Percentiles rank a stretch among this genome's conserved stretches.
Conservation (phyloP, 2,113 vertebrate genomes). For the Antennarius striatus region DNA sequence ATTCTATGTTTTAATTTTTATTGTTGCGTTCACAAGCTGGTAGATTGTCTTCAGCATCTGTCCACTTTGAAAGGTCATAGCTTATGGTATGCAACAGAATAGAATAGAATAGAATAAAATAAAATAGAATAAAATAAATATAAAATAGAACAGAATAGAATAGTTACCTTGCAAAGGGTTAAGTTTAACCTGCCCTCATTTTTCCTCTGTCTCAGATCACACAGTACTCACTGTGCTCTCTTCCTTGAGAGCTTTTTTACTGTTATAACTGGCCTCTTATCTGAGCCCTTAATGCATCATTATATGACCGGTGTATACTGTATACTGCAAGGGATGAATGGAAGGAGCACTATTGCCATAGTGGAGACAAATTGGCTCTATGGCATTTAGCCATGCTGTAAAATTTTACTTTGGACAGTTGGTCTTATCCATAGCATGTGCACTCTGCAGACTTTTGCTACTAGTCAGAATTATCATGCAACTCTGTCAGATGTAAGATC, state of each 20-base stretch:
- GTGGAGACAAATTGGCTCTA: conserved; percentile 18
- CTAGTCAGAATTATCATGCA: neutral
- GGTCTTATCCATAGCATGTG: neutral
- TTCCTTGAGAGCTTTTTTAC: conserved; percentile 30
- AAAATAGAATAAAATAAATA: neutral
- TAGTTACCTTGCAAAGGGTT: neutral
- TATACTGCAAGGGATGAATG: conserved; percentile 13
- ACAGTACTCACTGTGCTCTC: conserved; percentile 12
- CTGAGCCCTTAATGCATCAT: conserved; percentile 32
- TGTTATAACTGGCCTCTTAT: conserved; percentile 20
- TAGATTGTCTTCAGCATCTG: too few species aligned
- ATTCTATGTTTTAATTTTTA: neutral
- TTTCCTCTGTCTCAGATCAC: conserved; percentile 1
- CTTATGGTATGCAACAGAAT: neutral
- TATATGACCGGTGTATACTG: conserved; percentile 28
- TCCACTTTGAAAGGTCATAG: neutral
- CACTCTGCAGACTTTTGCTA: neutral
- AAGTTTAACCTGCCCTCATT: neutral
- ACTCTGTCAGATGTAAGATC: neutral
- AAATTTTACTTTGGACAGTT: conserved; percentile 30
- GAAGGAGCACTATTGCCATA: conserved; percentile 8
- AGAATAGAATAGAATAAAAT: neutral
- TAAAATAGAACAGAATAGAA: neutral
- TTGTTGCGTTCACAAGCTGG: neutral
- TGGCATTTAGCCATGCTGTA: conserved; percentile 35